Conservation (phyloP, 2,888 invertebrate species). For the Morpho deidamia region DNA sequence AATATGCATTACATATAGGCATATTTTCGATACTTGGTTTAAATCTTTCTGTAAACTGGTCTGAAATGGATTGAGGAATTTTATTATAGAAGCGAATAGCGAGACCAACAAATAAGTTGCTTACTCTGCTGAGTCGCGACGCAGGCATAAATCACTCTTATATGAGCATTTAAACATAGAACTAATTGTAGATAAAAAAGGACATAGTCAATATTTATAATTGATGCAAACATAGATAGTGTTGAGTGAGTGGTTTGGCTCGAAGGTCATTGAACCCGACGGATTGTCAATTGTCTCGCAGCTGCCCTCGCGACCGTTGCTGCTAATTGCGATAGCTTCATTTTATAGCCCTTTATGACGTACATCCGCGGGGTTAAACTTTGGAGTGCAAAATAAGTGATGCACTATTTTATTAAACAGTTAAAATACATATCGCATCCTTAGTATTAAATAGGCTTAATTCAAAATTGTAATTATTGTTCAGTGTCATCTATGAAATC, state of each 20-base stretch:
- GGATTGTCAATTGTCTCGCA: constrained; percentile 65
- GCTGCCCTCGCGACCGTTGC: constrained; percentile 51
- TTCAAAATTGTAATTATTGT: neutral
- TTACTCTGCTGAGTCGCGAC: too few species aligned
- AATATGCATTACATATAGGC: too few species aligned
- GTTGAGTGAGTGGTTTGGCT: constrained; percentile 9
- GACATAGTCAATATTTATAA: neutral
- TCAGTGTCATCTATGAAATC: neutral
- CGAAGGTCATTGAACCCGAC: constrained; percentile 56
- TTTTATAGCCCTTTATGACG: constrained; percentile 49
- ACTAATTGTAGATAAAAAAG: too few species aligned
- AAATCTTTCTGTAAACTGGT: too few species aligned
- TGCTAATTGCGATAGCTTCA: constrained; percentile 55
- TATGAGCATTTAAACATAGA: too few species aligned
- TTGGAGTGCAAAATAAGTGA: neutral
- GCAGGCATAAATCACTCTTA: too few species aligned
- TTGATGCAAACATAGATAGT: constrained; percentile 18
- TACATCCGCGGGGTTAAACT: constrained; percentile 14
- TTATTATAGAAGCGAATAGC: too few species aligned
- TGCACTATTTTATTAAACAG: too few species aligned
- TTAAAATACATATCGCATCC: neutral
- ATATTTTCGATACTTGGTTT: too few species aligned
- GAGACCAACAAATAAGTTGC: too few species aligned
- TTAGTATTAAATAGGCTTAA: neutral
- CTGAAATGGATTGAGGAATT: too few species aligned